Conservation (phyloP, 2,888 invertebrate genomes). For the Baronia brevicornis region DNA sequence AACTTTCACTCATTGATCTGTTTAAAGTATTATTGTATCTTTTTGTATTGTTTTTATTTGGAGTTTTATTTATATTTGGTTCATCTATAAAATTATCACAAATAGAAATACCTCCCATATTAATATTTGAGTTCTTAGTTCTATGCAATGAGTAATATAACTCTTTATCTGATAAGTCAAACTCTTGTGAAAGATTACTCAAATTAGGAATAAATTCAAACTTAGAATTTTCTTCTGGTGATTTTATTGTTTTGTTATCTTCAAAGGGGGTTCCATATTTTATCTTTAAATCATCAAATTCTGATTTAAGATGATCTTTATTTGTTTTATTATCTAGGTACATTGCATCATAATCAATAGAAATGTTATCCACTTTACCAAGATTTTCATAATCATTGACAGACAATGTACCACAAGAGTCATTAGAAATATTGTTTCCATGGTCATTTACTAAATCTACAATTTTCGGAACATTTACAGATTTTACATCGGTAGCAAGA, state of each 20-base stretch:
- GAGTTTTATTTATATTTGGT: constrained; percentile 30
- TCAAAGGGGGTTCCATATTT: constrained; percentile 5
- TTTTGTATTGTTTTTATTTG: constrained; percentile 19
- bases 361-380: constrained; percentile 42
- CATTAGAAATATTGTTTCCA: too few species aligned
- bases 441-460: too few species aligned
- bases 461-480: too few species aligned
- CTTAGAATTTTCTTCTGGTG: constrained; percentile 8
- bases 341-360: constrained; percentile 59
- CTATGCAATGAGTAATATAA: constrained; percentile 76
- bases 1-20: constrained; percentile 25
- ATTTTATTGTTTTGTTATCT: constrained; percentile 15
- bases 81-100: too few species aligned
- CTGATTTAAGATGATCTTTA: constrained; percentile 3
- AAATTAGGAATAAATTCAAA: constrained; percentile 21
- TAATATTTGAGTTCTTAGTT: constrained; percentile 35
- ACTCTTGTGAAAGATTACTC: constrained; percentile 40
- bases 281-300: constrained; percentile 3
- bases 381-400: constrained; percentile 25
- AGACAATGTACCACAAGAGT: too few species aligned
- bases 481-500: too few species aligned
- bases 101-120: constrained; percentile 40
- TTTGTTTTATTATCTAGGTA: constrained; percentile 20
- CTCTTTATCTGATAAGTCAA: constrained; percentile 76
- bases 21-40: constrained; percentile 14